phyloP scores from a whole-genome alignment of 2,888 invertebrate species.

The Cosmorhoe ocellata region DNA sequence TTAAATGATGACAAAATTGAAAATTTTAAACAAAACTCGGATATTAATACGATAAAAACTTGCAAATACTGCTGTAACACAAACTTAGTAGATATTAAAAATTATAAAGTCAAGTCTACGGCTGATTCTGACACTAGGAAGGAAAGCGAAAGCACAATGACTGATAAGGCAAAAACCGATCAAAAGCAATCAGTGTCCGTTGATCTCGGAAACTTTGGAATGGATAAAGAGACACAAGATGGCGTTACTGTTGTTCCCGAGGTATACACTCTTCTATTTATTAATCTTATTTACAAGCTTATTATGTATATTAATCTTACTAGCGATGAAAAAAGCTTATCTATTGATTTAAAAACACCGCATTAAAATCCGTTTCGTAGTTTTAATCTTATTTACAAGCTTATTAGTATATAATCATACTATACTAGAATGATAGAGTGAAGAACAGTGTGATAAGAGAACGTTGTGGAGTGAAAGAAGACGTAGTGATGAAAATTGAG shows the following conservation, averaged over 20 bases:
- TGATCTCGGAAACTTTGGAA: constrained; percentile 43
- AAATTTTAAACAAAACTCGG: constrained; percentile 2
- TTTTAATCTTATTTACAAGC: neutral
- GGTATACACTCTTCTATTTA: constrained; percentile 43
- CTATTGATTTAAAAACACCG: too few relatives aligned
- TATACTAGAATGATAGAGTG: too few relatives aligned
- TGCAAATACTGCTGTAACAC: constrained; percentile 59
- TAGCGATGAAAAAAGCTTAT: too few relatives aligned
- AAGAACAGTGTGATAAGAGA: too few relatives aligned
- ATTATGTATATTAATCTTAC: too few relatives aligned
- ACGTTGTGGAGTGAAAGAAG: too few relatives aligned
- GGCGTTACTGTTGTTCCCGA: constrained; percentile 46
- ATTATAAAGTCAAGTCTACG: constrained; percentile 54
- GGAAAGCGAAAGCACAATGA: constrained; percentile 31
- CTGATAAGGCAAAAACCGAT: constrained; percentile 28
- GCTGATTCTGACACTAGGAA: constrained; percentile 38
- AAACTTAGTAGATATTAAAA: constrained; percentile 34
- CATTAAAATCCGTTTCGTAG: too few relatives aligned
- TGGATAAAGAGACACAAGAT: constrained; percentile 50
- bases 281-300: neutral
- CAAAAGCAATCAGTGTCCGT: constrained; percentile 42
- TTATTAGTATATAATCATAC: too few relatives aligned
- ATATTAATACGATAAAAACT: constrained; percentile 31
- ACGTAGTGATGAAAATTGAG: too few relatives aligned
- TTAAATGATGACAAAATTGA: constrained; percentile 5